These are phyloP conservation scores for Phenganax subtilis DNA, from an alignment of 92 coral and sea anemone genomes.

Conservation along the genomic window DNA sequence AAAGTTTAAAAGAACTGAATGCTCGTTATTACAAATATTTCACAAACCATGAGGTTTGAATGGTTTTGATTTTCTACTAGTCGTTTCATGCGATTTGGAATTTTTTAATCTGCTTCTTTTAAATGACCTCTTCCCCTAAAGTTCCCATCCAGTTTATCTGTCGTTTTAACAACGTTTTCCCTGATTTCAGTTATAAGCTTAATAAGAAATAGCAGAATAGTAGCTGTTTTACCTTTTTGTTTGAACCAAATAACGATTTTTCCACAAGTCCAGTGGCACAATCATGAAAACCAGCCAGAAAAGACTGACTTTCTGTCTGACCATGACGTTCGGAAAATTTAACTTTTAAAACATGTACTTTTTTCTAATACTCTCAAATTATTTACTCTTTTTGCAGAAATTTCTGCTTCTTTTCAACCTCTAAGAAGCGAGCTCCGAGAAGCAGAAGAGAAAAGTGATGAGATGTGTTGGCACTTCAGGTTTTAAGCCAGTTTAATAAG, in stretches of 20 bases:
- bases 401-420: not conserved
- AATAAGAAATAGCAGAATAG: not conserved
- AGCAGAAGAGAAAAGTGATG: not conserved
- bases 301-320: slow-evolving; percentile 11
- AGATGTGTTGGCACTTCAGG: not conserved
- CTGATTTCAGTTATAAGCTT: not conserved
- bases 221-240: slow-evolving; percentile 7
- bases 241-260: not conserved
- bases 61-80: no score
- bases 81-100: no score
- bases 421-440: not conserved
- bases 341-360: not conserved
- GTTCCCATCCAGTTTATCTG: no score
- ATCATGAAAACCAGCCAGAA: slow-evolving; percentile 15
- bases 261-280: slow-evolving; percentile 17
- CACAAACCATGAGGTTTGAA: no score
- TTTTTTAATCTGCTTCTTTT: no score
- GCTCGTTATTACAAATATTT: no score
- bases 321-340: slow-evolving; percentile 3
- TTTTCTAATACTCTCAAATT: not conserved
- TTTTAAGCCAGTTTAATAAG: slow-evolving; percentile 4
- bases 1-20: no score
- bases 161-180: not conserved
- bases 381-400: not conserved
- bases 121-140: no score